Percentiles rank a stretch among this genome's conserved stretches.
Evolutionary conservation across 2,797 vertebrate genomes (phyloP).

Genomic region (Moxostoma hubbsi): DNA sequence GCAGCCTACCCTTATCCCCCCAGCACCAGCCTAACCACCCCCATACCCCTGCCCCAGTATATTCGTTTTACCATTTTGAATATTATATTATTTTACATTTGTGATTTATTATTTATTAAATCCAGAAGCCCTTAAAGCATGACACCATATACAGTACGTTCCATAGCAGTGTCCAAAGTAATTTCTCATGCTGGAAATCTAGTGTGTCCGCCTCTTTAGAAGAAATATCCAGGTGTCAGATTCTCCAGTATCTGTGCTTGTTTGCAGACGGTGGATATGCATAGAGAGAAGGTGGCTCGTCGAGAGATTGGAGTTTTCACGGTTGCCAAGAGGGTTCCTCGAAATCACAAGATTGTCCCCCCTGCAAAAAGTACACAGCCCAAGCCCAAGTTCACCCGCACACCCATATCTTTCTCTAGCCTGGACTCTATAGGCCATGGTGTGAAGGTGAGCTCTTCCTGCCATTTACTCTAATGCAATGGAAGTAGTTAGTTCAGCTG

Average conservation of each 20-base stretch:
- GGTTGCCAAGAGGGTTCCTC: constrained; percentile 64
- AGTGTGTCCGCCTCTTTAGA: too few species aligned
- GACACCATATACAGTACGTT: too few species aligned
- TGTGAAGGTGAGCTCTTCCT: constrained; percentile 78
- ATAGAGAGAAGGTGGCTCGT: constrained; percentile 88
- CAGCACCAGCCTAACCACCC: too few species aligned
- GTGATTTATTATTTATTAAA: too few species aligned
- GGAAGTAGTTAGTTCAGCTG: neutral
- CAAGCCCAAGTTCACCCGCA: constrained; percentile 77
- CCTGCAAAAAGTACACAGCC: constrained; percentile 67
- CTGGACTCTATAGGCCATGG: constrained; percentile 87
- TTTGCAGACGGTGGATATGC: constrained; percentile 84
- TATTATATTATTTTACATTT: too few species aligned
- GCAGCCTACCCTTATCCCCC: too few species aligned
- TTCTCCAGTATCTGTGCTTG: neutral
- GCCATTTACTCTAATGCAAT: neutral
- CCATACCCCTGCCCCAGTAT: too few species aligned
- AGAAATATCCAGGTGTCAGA: too few species aligned
- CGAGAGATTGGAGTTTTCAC: constrained; percentile 84
- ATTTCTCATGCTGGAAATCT: too few species aligned
- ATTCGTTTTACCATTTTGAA: too few species aligned
- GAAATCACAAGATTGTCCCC: constrained; percentile 76
- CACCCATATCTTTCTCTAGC: constrained; percentile 82
- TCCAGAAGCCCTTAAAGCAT: too few species aligned
- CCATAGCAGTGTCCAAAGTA: too few species aligned